phyloP scores from a whole-genome alignment of 2,113 vertebrate genomes.

The Eptesicus fuscus region DNA sequence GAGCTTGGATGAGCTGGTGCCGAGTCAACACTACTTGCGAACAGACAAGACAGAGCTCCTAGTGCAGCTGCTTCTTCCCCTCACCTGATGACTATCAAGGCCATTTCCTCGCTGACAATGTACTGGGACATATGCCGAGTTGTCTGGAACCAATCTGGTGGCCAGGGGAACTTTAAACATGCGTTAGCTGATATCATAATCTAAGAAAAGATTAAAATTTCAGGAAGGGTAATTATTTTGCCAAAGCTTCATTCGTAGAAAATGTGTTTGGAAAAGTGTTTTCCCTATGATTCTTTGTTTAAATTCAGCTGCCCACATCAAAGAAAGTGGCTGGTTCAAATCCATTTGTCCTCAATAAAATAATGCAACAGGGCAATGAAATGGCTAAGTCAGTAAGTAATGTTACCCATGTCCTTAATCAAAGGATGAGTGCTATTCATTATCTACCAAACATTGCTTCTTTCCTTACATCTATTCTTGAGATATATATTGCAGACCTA shows the following conservation, averaged over 20 bases:
- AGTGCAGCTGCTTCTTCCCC: background rate
- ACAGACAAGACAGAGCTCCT: background rate
- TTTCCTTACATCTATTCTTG: background rate
- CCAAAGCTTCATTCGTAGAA: conserved; percentile 26
- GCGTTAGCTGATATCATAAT: background rate
- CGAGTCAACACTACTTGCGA: background rate
- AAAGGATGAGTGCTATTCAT: background rate
- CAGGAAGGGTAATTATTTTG: background rate
- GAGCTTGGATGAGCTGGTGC: background rate
- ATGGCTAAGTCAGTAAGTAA: background rate
- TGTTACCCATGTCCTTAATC: background rate
- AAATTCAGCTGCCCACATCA: conserved; percentile 1
- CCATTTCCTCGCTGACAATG: background rate
- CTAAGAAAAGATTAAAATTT: background rate
- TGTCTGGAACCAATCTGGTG: background rate
- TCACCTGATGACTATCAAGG: background rate
- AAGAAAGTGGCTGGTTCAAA: conserved; percentile 31
- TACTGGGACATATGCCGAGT: too few species aligned
- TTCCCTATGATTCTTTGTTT: conserved; percentile 13
- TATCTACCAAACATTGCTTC: background rate
- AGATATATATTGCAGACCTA: background rate
- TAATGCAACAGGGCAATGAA: background rate
- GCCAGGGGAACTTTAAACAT: background rate
- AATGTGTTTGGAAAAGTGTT: conserved; percentile 12
- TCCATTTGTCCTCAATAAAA: conserved; percentile 30